phyloP scores from a whole-genome alignment of 53 echinoderm and acorn worm species.

The Paracentrotus lividus region DNA sequence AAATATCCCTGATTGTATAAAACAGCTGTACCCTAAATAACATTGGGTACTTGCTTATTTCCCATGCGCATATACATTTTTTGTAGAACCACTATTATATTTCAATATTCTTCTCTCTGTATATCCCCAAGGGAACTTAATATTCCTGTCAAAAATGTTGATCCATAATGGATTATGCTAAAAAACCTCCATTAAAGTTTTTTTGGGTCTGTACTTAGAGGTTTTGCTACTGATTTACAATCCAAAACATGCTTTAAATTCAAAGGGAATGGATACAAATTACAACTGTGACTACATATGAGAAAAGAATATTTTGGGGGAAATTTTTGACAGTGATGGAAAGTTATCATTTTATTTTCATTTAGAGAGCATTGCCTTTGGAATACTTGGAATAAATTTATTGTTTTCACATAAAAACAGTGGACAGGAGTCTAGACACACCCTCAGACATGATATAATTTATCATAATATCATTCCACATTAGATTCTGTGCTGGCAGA shows the following conservation, averaged over 20 bases:
- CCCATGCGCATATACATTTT: background rate
- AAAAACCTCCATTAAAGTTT: background rate
- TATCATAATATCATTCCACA: too few relatives aligned
- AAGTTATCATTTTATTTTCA: background rate
- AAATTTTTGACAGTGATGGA: background rate
- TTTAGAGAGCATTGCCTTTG: background rate
- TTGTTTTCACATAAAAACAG: too few relatives aligned
- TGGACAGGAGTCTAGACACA: too few relatives aligned
- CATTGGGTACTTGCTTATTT: background rate
- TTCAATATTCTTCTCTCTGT: background rate
- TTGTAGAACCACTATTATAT: background rate
- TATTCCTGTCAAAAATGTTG: background rate
- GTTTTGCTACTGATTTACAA: slow-evolving; percentile 10
- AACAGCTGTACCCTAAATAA: background rate
- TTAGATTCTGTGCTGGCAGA: too few relatives aligned
- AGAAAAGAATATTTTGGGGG: background rate
- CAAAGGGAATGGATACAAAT: background rate
- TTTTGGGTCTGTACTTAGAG: background rate
- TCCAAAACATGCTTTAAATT: background rate
- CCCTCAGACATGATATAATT: too few relatives aligned
- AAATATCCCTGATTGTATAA: background rate
- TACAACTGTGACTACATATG: background rate
- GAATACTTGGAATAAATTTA: background rate
- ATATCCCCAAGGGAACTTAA: background rate
- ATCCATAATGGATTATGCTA: slow-evolving; percentile 31